Percentiles rank a stretch among this genome's conserved stretches.
Evolutionary conservation across 2,797 vertebrate species (phyloP).

Genomic region (Aulostomus chinensis): DNA sequence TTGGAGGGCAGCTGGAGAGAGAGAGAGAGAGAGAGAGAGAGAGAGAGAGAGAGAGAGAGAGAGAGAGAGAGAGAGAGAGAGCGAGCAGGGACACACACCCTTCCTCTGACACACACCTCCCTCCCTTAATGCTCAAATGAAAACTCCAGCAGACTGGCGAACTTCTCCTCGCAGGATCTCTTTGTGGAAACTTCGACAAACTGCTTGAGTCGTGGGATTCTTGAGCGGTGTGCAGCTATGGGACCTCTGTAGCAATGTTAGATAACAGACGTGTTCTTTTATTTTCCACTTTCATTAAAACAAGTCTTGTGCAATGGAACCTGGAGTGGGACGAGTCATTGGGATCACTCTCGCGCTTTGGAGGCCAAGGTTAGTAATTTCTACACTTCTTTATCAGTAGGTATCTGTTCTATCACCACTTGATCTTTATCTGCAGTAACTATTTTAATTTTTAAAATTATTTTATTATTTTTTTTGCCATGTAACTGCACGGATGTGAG

Average conservation of each 20-base stretch:
- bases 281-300: too few species aligned
- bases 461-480: too few species aligned
- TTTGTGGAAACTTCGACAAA: constrained; percentile 11
- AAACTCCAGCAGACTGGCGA: constrained; percentile 30
- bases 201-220: constrained; percentile 7
- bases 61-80: too few species aligned
- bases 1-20: neutral
- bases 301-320: constrained; percentile 57
- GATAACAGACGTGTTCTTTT: neutral
- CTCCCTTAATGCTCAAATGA: constrained; percentile 36
- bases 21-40: neutral
- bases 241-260: constrained; percentile 37
- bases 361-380: constrained; percentile 61
- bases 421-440: too few species aligned
- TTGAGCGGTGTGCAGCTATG: constrained; percentile 4
- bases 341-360: constrained; percentile 39
- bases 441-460: too few species aligned
- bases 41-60: constrained; percentile 7
- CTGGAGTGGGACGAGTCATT: constrained; percentile 31
- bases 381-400: neutral
- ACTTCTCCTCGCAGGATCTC: constrained; percentile 46
- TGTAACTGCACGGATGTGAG: neutral
- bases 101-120: constrained; percentile 30
- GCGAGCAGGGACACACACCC: constrained; percentile 12
- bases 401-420: too few species aligned